Conservation (phyloP, 2,113 vertebrate genomes). For the Syngnathus typhle region DNA sequence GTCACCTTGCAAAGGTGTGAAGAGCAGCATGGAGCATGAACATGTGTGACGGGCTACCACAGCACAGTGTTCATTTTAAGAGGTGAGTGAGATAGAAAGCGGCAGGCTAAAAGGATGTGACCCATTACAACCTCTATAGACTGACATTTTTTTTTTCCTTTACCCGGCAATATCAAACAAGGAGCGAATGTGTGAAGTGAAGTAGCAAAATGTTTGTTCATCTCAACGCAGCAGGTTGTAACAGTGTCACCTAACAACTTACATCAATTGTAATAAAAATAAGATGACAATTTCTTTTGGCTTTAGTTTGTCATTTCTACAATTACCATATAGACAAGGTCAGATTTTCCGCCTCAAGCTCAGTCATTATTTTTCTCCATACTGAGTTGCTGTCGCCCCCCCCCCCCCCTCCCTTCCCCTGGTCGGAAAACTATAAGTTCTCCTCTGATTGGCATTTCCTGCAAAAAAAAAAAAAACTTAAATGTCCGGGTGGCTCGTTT, state of each 20-base stretch:
- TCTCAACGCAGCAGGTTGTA: not conserved
- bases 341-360: not conserved
- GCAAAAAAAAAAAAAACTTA: not conserved
- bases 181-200: constrained; percentile 34
- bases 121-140: constrained; percentile 48
- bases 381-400: not conserved
- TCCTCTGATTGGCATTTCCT: constrained; percentile 23
- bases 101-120: constrained; percentile 51
- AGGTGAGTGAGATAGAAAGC: constrained; percentile 52
- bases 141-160: constrained; percentile 4
- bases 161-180: constrained; percentile 29
- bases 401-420: not conserved
- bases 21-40: too few species aligned
- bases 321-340: not conserved
- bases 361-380: not conserved
- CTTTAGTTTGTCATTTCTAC: not conserved
- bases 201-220: constrained; percentile 10
- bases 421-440: constrained; percentile 1
- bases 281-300: not conserved
- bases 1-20: constrained; percentile 23
- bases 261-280: not conserved
- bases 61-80: constrained; percentile 37
- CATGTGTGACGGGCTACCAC: not conserved
- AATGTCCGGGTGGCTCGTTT: constrained; percentile 55
- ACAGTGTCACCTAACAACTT: not conserved